Base-by-base conservation (phyloP, 2,888 invertebrate genomes). In the Zaprionus lineosus region DNA sequence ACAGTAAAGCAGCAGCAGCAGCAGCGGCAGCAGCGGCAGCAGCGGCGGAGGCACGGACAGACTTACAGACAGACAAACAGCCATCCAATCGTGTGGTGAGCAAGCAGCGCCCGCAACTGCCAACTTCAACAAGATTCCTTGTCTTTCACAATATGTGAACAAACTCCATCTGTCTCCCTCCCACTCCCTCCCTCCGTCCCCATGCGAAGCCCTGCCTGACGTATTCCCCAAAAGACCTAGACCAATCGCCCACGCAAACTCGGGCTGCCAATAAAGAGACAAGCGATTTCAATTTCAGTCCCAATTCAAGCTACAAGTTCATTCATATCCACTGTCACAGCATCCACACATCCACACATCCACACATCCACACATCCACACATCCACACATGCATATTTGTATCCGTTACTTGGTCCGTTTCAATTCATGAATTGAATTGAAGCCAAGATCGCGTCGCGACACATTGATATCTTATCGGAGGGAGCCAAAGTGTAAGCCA, bases 371-470 rank as follows among this genome's bases (percentile, higher is more conserved):
- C 26, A 41, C 37, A 34, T 51, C 31, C 24, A 26, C n/a, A 39
- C 48, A 52, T 57, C 16, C 9, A 15, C 21, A 58, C 36, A 59
- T 31, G 50, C 52, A 76, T 16, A 58, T 75, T 50, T 66, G 79
- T 81, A 83, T 83, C 84, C 73, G 76, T 69, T 76, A 58, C 69
- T 65, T 76, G 64, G 44, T 62, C 56, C 48, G 59, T 44, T 69
- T 69, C 40, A 37, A 63, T 59, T 73, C 40, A 61, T 69, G 55
- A 74, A 78, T 76, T 66, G 60, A 76, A 76, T 58, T 84, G 55
- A 65, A 84, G 71, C 61, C 84, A 74, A 84, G 78, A 84, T 84
- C 68, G 74, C 60, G 81, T 59, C 78, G 78, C 78, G 78, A 78
- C 78, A 84, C 34, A 66, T 55, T 78, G 79, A 79, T 79, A 78